Base-by-base conservation (phyloP, 2,888 invertebrate species). In the Pandemis cinnamomeana region DNA sequence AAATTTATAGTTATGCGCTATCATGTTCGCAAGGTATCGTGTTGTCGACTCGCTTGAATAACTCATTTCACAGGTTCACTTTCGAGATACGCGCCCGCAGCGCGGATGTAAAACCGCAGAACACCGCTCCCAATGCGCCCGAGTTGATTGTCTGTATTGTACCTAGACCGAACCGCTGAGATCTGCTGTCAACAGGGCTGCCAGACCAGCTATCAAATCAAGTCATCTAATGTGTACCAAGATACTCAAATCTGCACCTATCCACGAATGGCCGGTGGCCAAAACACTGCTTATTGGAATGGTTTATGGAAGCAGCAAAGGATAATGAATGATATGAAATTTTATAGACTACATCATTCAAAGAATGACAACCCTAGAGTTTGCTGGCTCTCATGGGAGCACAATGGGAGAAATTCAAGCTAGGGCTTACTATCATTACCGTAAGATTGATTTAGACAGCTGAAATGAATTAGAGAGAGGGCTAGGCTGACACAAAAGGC, bases 31-130 rank as follows among this genome's bases (percentile, higher is more conserved):
- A 83, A 81, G 82, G 87, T 90, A 88, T 89, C 89, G 82, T 82
- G 85, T 91, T 85, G 84, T 86, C 83, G 90, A 87, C 87, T 86
- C 89, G 91, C 90, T 89, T 93, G 89, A 89, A 86, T 92, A 90
- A 87, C 83, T 91, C 89, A 92, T 92, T 91, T 92, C 91, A 87
- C 91, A 89, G 89, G 90, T 91, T 92, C 90, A 85, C 92, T 92
- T 92, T 93, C 93, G 83, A 88, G 90, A 88, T 87, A 86, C 80
- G 81, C 81, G 84, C 84, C 86, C 84, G 83, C 81, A 86, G 87
- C 84, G 82, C 86, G 88, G 87, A 89, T 88, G 85, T 84, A 83
- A 79, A 88, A 89, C 90, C 91, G 86, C 91, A 91, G 84, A 82
- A 80, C 84, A 83, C 83, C 82, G 84, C 86, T 88, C 85, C 87